A percentile compares a stretch with the other conserved stretches of the same genome.
Evolutionary conservation across 2,888 invertebrate genomes (phyloP).

Genomic region (Zele albiditarsus): DNA sequence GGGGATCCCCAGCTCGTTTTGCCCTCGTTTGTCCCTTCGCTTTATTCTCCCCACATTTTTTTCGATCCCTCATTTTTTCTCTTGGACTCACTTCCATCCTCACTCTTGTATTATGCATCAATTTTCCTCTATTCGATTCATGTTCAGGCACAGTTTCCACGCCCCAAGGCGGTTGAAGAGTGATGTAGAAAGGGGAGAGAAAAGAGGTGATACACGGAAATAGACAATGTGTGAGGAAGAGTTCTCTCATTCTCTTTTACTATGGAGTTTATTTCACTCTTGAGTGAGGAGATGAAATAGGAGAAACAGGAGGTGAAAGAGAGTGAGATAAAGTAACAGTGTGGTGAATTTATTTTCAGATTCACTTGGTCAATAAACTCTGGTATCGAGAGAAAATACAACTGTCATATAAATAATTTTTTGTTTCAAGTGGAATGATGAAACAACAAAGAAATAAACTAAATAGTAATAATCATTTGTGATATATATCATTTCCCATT

Average conservation of each 20-base stretch:
- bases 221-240: slow-evolving; percentile 24
- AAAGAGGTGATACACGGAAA: slow-evolving; percentile 26
- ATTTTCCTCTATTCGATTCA: slow-evolving; percentile 4
- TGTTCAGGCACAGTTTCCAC: not conserved
- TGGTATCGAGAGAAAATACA: not conserved
- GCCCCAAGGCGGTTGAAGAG: not conserved
- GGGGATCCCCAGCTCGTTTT: slow-evolving; percentile 12
- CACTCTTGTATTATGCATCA: not conserved
- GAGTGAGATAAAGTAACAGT: not conserved
- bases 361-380: not conserved
- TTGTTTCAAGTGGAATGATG: not conserved
- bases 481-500: not conserved
- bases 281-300: not conserved
- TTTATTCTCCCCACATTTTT: not conserved
- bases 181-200: not conserved
- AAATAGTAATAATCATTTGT: not conserved
- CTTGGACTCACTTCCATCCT: not conserved
- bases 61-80: slow-evolving; percentile 9
- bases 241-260: not conserved
- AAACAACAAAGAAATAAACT: not conserved
- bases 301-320: not conserved
- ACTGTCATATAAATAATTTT: not conserved
- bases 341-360: slow-evolving; percentile 21
- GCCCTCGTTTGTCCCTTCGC: slow-evolving; percentile 29
- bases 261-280: slow-evolving; percentile 18